phyloP scores from a whole-genome alignment of 2,113 vertebrate genomes.

The Crotalus tigris region DNA sequence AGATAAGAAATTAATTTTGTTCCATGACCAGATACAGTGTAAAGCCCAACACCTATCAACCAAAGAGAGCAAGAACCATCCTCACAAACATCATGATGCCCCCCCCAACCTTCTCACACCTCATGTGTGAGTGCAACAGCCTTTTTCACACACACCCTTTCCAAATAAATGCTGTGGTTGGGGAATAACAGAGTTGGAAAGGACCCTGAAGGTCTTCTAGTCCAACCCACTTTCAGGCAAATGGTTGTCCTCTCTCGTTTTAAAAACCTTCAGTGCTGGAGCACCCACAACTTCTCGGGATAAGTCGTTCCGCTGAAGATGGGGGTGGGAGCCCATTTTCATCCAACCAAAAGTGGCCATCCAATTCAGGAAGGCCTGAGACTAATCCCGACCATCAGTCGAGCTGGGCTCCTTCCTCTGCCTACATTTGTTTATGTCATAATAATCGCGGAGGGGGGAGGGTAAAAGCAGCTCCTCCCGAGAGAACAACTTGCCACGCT shows the following conservation, averaged over 20 bases:
- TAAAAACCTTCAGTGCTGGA: background rate
- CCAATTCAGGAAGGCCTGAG: background rate
- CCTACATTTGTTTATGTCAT: background rate
- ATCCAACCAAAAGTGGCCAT: background rate
- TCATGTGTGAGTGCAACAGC: background rate
- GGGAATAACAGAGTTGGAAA: background rate
- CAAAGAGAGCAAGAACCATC: background rate
- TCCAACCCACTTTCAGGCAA: background rate
- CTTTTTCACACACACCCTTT: background rate
- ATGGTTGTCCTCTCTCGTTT: background rate
- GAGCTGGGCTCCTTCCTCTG: background rate
- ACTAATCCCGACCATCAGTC: background rate
- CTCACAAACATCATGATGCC: background rate
- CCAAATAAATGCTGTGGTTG: background rate
- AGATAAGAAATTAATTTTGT: background rate
- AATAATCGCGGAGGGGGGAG: background rate
- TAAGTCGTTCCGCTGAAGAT: background rate
- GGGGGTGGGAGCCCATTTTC: background rate
- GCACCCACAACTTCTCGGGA: background rate
- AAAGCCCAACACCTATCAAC: background rate
- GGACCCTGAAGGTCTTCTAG: too few relatives aligned
- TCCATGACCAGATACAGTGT: background rate
- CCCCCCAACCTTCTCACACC: background rate
- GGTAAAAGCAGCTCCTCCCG: background rate
- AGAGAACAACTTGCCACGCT: background rate